Percentiles rank a stretch among this genome's conserved stretches.
Conservation (phyloP, 2,797 vertebrate species). For the Danio kyathit region DNA sequence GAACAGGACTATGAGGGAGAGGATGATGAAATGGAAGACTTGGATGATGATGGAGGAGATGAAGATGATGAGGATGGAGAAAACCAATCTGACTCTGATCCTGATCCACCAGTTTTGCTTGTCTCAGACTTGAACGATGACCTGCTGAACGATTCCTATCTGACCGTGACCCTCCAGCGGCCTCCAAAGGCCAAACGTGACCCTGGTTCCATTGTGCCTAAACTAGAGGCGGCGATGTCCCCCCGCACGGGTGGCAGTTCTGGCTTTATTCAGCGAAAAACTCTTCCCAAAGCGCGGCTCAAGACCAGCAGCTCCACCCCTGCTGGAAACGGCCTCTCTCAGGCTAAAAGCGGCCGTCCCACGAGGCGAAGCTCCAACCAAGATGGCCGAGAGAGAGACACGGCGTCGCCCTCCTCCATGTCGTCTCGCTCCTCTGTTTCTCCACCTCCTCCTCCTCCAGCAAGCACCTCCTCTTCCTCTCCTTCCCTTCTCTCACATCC, state of each 20-base stretch:
- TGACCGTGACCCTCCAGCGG: slow-evolving; percentile 94
- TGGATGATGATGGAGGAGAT: slow-evolving; percentile 70
- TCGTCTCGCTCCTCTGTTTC: slow-evolving; percentile 71
- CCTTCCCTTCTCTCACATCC: slow-evolving; percentile 76
- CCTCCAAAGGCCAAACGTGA: slow-evolving; percentile 84
- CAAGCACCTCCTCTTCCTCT: slow-evolving; percentile 66
- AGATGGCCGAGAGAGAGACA: slow-evolving; percentile 63
- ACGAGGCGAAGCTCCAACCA: slow-evolving; percentile 57
- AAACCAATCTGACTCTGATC: slow-evolving; percentile 91
- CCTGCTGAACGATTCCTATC: slow-evolving; percentile 90
- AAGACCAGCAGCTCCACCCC: slow-evolving; percentile 65
- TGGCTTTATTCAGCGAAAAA: slow-evolving; percentile 78
- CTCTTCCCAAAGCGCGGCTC: slow-evolving; percentile 79
- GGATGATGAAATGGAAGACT: slow-evolving; percentile 71
- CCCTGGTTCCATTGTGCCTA: slow-evolving; percentile 93
- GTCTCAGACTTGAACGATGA: slow-evolving; percentile 84
- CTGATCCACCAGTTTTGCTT: slow-evolving; percentile 82
- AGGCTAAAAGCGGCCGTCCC: slow-evolving; percentile 69
- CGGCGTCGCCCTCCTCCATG: slow-evolving; percentile 64
- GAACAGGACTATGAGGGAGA: slow-evolving; percentile 72
- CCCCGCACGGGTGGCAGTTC: slow-evolving; percentile 58
- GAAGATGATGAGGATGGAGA: slow-evolving; percentile 86
- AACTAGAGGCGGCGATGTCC: slow-evolving; percentile 93
- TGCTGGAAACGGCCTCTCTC: slow-evolving; percentile 68
- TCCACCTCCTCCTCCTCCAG: slow-evolving; percentile 61